These are phyloP conservation scores for Euborellia annulipes DNA, from an alignment of 1,140 invertebrate species.

Conservation along the genomic window DNA sequence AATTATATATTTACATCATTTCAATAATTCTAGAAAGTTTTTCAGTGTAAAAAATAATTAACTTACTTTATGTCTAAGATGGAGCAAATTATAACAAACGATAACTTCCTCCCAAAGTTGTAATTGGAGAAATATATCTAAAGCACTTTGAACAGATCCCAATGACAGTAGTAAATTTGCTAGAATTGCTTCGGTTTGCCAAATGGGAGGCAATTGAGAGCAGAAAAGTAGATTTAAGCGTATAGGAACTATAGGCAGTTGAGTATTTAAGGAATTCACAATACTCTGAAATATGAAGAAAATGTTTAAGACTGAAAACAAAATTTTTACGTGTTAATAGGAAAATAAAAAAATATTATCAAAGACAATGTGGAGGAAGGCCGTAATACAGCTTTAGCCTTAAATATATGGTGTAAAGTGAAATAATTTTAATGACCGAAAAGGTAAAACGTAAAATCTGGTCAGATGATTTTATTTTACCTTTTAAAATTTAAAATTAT, in stretches of 20 bases:
- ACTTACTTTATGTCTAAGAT: slow-evolving; percentile 62
- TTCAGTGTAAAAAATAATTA: slow-evolving; percentile 5
- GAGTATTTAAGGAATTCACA: slow-evolving; percentile 37
- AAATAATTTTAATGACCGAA: too few relatives aligned
- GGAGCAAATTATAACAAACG: slow-evolving; percentile 68
- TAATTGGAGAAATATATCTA: slow-evolving; percentile 67
- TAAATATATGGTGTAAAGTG: too few relatives aligned
- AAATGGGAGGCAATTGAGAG: slow-evolving; percentile 42
- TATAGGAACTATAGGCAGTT: slow-evolving; percentile 23
- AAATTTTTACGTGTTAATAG: too few relatives aligned
- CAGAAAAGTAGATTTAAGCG: slow-evolving; percentile 25
- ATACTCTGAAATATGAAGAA: slow-evolving; percentile 48
- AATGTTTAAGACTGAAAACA: too few relatives aligned
- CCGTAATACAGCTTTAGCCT: too few relatives aligned
- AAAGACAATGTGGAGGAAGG: too few relatives aligned
- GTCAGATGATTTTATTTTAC: too few relatives aligned
- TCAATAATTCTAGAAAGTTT: not conserved
- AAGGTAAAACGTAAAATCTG: too few relatives aligned
- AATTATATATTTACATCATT: slow-evolving; percentile 16
- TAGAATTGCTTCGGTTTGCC: slow-evolving; percentile 56
- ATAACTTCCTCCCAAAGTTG: slow-evolving; percentile 89
- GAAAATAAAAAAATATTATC: too few relatives aligned
- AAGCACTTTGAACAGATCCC: slow-evolving; percentile 66
- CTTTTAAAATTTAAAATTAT: too few relatives aligned
- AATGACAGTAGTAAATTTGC: slow-evolving; percentile 63